Base-by-base conservation (phyloP, 1,140 invertebrate species). In the Pogonomyrmex barbatus region DNA sequence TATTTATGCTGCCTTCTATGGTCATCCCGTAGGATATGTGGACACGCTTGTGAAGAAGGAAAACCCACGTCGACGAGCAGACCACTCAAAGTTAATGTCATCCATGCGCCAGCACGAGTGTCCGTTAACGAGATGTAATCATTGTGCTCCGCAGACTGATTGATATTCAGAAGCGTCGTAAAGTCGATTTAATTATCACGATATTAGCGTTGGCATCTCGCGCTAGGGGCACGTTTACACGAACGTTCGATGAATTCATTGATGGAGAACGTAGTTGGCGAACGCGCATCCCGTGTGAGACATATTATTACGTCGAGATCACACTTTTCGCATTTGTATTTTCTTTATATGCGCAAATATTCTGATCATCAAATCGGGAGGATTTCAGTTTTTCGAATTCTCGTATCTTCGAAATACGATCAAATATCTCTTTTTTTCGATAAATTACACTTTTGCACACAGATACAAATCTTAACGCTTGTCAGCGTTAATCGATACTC, bases 181-280 rank as follows among this genome's bases (percentile, higher is more conserved):
- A 81, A 84, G 36, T 63, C 54, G 70, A 90, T 87, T 84, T 87
- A 89, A 90, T 89, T 90, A 84, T 82, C 75, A 24, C 67, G 62
- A 68, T 63, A 87, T 88, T 89, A 87, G 58, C 79, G 77, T 39
- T 17, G 10, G 39, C 52, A 58, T 62, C 47, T 52, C 30, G 78
- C 78, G 42, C 62, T 54, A 60, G 24, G 47, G 45, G 2, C 50
- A 30, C 30, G 56, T 76, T 24, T 67, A 47, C 33, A 24, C 12
- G 75, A 50, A 58, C 83, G 88, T n/a, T 58, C 45, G 33, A 56
- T 63, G 76, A 88, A 88, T 89, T 39, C 33, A 12, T 70, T 70
- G 52, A 81, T 78, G 39, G n/a, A 58, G 54, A 58, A 9, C 63
- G 45, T n/a, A 3, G 14, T 47, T 9, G 0, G 17, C 30, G 24